phyloP scores from a whole-genome alignment of 2,888 invertebrate genomes.

The Scaptodrosophila latifasciaeformis region DNA sequence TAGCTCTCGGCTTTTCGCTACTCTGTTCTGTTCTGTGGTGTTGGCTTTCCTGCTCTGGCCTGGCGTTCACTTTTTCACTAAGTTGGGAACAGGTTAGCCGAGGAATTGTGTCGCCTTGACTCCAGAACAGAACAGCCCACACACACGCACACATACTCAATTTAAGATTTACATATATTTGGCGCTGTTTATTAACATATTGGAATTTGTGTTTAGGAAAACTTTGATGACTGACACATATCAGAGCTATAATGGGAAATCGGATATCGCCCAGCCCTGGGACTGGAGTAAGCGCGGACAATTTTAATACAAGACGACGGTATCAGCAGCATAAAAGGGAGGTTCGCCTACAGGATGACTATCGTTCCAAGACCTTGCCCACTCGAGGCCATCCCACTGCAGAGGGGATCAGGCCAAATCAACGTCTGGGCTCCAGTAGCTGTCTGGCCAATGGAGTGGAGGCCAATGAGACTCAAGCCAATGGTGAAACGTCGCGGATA shows the following conservation, averaged over 20 bases:
- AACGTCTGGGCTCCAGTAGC: constrained; percentile 45
- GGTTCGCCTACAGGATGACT: constrained; percentile 49
- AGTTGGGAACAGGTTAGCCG: constrained; percentile 44
- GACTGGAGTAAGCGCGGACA: constrained; percentile 5
- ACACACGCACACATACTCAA: constrained; percentile 2
- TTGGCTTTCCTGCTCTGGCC: constrained; percentile 14
- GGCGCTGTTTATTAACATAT: no score
- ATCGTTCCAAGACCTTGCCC: constrained; percentile 67
- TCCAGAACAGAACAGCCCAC: constrained; percentile 8
- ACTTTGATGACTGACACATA: no score
- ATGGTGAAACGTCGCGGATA: constrained; percentile 78
- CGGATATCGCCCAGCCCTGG: constrained; percentile 29
- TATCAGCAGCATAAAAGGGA: constrained; percentile 60
- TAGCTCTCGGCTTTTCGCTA: background rate
- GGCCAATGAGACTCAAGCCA: constrained; percentile 43
- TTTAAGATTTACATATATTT: constrained; percentile 33
- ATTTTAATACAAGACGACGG: constrained; percentile 51
- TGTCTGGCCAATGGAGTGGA: constrained; percentile 35
- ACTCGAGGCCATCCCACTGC: constrained; percentile 50
- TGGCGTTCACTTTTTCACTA: constrained; percentile 54
- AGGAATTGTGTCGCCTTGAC: constrained; percentile 20
- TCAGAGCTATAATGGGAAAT: constrained; percentile 46
- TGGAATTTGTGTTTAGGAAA: no score
- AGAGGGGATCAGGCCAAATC: background rate
- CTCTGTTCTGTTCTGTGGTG: constrained; percentile 32